These are phyloP conservation scores for Ptyas mucosa DNA, from an alignment of 2,113 vertebrate genomes.

Conservation along the genomic window DNA sequence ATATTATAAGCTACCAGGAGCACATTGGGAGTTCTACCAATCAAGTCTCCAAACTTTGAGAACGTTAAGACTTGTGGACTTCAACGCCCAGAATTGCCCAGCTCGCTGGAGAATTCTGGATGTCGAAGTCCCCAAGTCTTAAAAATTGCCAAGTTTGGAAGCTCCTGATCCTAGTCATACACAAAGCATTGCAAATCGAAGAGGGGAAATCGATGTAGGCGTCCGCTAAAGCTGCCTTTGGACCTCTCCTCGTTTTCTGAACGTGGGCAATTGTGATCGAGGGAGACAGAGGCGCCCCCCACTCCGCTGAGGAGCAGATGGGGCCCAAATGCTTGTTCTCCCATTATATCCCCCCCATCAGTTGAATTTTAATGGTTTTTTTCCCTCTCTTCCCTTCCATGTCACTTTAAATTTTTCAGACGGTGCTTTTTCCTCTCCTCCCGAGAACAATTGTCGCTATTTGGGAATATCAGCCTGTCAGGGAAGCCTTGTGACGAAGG, in stretches of 20 bases:
- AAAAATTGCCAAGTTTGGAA: too few species aligned
- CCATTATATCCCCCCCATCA: not conserved
- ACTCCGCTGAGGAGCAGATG: not conserved
- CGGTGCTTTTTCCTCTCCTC: not conserved
- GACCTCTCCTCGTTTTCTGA: not conserved
- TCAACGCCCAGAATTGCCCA: not conserved
- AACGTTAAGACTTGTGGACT: not conserved
- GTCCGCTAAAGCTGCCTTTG: not conserved
- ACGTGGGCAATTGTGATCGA: not conserved
- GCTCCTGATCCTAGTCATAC: too few species aligned
- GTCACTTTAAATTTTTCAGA: not conserved
- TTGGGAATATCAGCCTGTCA: not conserved
- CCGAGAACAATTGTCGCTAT: not conserved
- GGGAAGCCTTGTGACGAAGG: not conserved
- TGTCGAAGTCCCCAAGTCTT: too few species aligned
- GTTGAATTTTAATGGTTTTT: not conserved
- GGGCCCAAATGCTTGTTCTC: not conserved
- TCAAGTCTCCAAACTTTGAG: not conserved
- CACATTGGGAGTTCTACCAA: accelerated
- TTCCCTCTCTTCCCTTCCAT: too few species aligned
- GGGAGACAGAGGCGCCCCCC: not conserved
- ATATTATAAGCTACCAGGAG: not conserved
- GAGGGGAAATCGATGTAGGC: not conserved
- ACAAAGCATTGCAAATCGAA: not conserved
- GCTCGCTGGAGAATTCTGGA: too few species aligned